Base-by-base conservation (phyloP, 2,888 invertebrate species). In the Sinodicranocentrus sp. region DNA sequence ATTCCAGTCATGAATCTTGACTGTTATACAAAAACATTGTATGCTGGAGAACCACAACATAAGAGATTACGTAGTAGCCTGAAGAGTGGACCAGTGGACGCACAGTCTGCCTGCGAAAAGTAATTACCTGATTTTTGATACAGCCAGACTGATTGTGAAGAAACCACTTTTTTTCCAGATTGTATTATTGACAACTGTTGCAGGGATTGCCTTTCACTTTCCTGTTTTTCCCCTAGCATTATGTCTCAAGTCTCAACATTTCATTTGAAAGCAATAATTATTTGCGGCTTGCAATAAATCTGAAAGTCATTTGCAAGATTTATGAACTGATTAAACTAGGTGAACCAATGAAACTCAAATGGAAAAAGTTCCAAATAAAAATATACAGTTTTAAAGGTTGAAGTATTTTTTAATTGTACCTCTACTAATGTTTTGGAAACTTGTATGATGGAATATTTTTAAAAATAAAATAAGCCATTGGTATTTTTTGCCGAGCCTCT, bases 101-200 rank as follows among this genome's bases (percentile, higher is more conserved):
- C 1, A 65, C 65, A 39, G 65, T 65, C 61, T 61, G 65, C 43
- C 61, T 61, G 65, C 43, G 65, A 65, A 39, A 43, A 65, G 65
- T 43, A 43, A 65, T 65, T 65, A 65, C 21, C 23, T 43, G 43
- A 63, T 57, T 19, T 19, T 8, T 57, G 21, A 2, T 13, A 48
- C 25, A 25, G 57, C 57, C 25, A 57, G 10, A 33, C 3, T 33
- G 2, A 52, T 19, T 23, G 6, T 61, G n/a, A 39, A 10, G 10
- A 43, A 65, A 39, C 65, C 39, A 19, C 43, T 65, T 65, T 65
- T 65, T 65, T 65, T 43, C 43, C 43, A 19, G 21, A 15, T 59
- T 63, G 1, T 17, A 63, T 33, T 65, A 43, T 65, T 65, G 65
- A 65, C 65, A 65, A 39, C 65, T 65, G 65, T 65, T 65, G 65